Evolutionary conservation across 2,797 vertebrate genomes (phyloP), one percentile per base, ranked within the genome.

Genomic region (Orientallactaga sibirica): DNA sequence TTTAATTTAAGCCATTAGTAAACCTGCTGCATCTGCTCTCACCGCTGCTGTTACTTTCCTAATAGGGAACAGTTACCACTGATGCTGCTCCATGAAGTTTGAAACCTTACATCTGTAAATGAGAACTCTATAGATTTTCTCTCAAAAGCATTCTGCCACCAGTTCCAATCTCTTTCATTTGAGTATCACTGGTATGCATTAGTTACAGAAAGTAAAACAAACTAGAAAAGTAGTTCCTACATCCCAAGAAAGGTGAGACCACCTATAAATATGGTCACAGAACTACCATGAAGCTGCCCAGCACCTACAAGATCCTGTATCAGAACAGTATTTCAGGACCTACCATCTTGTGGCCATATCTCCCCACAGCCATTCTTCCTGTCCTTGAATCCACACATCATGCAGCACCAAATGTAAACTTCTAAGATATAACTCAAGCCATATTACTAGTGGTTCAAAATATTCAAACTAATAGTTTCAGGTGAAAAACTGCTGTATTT

Each of bases 391-490:
- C 14, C 16, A 33, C 19, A 62, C 0, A 29, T 27, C 67, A 83
- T 1, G 20, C 18, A 77, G 25, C 27, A 68, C 29, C 14, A 55
- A 73, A 84, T 83, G 19, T 73, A 33, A 67, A 75, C 37, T 73
- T 71, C 71, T 84, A 20, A 90, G 67, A 68, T 61, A 90, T n/a
- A 87, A 82, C 61, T 52, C 43, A 90, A 87, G 33, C 2, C 16
- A 29, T 48, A 68, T 81, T 4, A 55, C 71, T 25, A 15, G 81
- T 86, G 29, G 14, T 62, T 82, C 48, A 80, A 92, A 73, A 43
- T 20, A 82, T 43, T 94, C 55, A 89, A 94, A 91, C 27, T 66
- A 78, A 61, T 70, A 82, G 37, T 48, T 92, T 5, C 67, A 83
- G 37, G 80, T 83, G 55, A 94, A 91, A 91, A 58, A 29, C 0